Percentiles rank a stretch among this genome's conserved stretches.
These are phyloP conservation scores for Camelus bactrianus DNA, from an alignment of 2,113 vertebrate genomes.

Conservation along the genomic window DNA sequence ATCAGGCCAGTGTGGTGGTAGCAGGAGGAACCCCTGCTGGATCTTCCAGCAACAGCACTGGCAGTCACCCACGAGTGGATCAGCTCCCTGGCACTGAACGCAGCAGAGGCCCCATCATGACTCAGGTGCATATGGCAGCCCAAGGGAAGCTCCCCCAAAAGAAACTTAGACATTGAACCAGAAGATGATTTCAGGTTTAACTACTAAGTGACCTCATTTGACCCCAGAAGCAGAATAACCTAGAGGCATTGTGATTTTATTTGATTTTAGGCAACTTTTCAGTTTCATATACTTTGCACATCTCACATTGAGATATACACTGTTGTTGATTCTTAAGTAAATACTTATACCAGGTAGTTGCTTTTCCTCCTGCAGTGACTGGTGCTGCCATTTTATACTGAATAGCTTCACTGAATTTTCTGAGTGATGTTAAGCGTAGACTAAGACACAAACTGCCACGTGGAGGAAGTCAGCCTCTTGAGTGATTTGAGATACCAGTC, in stretches of 20 bases:
- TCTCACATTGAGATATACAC: not conserved
- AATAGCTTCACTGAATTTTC: not conserved
- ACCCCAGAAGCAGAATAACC: not conserved
- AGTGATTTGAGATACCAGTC: constrained; percentile 61
- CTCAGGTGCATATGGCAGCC: not conserved
- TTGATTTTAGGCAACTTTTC: constrained; percentile 14
- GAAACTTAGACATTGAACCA: not conserved
- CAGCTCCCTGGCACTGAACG: not conserved
- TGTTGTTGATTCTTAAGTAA: not conserved
- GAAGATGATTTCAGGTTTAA: not conserved
- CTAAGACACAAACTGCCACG: not conserved
- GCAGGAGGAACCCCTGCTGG: too few species aligned
- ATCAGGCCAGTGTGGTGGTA: not conserved
- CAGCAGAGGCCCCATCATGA: not conserved
- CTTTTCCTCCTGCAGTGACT: not conserved
- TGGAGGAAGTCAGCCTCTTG: not conserved
- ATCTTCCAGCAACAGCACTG: not conserved
- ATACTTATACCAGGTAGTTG: not conserved
- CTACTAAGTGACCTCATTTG: not conserved
- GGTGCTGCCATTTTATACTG: not conserved
- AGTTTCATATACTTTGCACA: not conserved
- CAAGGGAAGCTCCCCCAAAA: not conserved
- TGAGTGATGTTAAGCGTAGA: not conserved
- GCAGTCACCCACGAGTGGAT: not conserved
- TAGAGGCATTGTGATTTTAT: not conserved